Percentiles rank a stretch among this genome's conserved stretches.
Conservation (phyloP, 2,888 invertebrate genomes). For the Epirrhoe alternata region DNA sequence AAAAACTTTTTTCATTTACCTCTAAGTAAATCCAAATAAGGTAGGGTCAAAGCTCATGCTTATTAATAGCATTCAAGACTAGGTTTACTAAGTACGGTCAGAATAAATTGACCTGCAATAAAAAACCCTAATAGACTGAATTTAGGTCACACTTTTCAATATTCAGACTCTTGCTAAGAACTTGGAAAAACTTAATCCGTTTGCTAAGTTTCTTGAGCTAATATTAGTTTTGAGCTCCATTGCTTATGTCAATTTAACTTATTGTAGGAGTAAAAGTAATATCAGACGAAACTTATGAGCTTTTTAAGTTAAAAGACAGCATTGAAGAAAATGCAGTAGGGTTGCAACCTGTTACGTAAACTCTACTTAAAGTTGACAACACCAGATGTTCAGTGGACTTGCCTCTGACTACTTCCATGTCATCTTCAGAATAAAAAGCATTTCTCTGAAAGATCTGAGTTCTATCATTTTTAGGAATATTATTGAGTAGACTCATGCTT, state of each 20-base stretch:
- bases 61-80: constrained; percentile 20
- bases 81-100: constrained; percentile 29
- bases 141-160: constrained; percentile 27
- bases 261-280: background rate
- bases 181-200: constrained; percentile 27
- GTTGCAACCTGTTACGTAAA: too few relatives aligned
- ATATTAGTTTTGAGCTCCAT: background rate
- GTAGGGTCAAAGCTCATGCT: constrained; percentile 19
- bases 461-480: too few relatives aligned
- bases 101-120: constrained; percentile 27
- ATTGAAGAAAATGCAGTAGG: too few relatives aligned
- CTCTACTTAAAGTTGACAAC: too few relatives aligned
- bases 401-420: too few relatives aligned
- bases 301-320: too few relatives aligned
- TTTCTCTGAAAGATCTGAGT: too few relatives aligned
- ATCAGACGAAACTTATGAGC: too few relatives aligned
- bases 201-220: constrained; percentile 4
- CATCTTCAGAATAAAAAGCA: too few relatives aligned
- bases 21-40: constrained; percentile 5
- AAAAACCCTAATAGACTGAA: constrained; percentile 20
- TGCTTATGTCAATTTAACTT: background rate
- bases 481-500: too few relatives aligned
- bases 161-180: constrained; percentile 8
- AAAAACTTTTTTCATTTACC: constrained; percentile 19
- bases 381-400: too few relatives aligned